Evolutionary conservation across 1,140 invertebrate genomes (phyloP).

Genomic region (Drosophila simulans): DNA sequence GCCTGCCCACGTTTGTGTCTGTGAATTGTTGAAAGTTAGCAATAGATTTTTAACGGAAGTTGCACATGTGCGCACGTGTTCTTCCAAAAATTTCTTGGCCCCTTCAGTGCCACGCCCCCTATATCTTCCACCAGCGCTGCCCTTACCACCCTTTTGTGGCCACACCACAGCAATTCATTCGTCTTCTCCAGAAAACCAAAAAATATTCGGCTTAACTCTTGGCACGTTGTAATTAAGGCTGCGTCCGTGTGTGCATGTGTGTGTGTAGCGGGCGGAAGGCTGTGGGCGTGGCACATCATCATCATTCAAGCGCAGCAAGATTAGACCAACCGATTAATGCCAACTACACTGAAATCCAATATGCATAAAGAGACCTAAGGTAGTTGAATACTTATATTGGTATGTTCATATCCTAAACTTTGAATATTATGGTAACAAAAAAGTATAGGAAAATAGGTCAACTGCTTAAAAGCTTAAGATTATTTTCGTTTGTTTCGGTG

Average conservation of each 20-base stretch:
- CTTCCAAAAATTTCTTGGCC: constrained; percentile 39
- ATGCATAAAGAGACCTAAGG: too few relatives aligned
- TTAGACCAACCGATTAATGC: constrained; percentile 73
- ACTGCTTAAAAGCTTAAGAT: background rate
- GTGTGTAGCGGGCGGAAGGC: constrained; percentile 2
- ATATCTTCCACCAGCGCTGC: background rate
- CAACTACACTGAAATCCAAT: constrained; percentile 12
- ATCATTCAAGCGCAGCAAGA: constrained; percentile 79
- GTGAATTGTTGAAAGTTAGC: constrained; percentile 81
- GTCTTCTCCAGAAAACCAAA: constrained; percentile 35
- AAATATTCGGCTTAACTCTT: constrained; percentile 52
- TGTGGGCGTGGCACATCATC: constrained; percentile 76
- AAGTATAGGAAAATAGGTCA: too few relatives aligned
- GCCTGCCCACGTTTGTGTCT: constrained; percentile 44
- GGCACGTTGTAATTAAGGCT: constrained; percentile 78
- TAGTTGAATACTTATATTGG: too few relatives aligned
- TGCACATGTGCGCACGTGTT: constrained; percentile 82
- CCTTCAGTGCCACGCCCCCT: background rate
- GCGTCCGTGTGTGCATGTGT: constrained; percentile 29
- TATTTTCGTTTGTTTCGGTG: background rate
- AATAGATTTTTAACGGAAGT: constrained; percentile 83
- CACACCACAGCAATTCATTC: constrained; percentile 40
- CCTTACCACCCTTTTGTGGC: background rate
- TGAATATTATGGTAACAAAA: too few relatives aligned
- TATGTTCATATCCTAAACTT: too few relatives aligned